These are phyloP conservation scores for Drosophila funebris DNA, from an alignment of 1,140 invertebrate genomes.

Conservation along the genomic window DNA sequence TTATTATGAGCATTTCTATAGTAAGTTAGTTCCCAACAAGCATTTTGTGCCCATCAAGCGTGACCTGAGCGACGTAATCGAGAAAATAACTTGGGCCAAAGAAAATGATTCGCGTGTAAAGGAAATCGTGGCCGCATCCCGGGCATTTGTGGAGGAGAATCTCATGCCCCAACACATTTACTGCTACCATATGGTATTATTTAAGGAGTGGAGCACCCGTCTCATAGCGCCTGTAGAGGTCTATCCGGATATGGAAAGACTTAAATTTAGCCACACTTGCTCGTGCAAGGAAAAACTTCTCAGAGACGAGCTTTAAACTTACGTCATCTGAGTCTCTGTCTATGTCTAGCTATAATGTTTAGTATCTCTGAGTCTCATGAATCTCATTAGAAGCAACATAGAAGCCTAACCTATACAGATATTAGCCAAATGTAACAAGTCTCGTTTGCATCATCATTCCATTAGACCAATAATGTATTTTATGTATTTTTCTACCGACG, in stretches of 20 bases:
- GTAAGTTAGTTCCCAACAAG: conserved; percentile 88
- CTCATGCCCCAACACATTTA: conserved; percentile 93
- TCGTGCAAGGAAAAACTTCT: conserved; percentile 66
- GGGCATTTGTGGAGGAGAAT: conserved; percentile 90
- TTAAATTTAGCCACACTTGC: conserved; percentile 86
- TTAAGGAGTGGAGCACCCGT: conserved; percentile 91
- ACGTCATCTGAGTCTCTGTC: not conserved
- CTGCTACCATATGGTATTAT: conserved; percentile 94
- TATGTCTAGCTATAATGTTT: not conserved
- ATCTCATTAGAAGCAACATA: not conserved
- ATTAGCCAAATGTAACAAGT: not conserved
- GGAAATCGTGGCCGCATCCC: conserved; percentile 89
- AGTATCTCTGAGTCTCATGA: not conserved
- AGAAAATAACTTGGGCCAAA: conserved; percentile 92
- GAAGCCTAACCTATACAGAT: not conserved
- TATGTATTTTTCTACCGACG: conserved; percentile 4
- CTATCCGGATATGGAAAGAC: conserved; percentile 89
- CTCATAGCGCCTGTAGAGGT: conserved; percentile 86
- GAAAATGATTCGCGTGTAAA: conserved; percentile 90
- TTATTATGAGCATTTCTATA: conserved; percentile 98
- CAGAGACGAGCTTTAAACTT: conserved; percentile 60
- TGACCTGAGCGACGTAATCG: conserved; percentile 91
- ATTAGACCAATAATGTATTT: not conserved
- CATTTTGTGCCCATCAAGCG: conserved; percentile 94
- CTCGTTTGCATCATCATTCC: not conserved